phyloP scores from a whole-genome alignment of 2,113 vertebrate species.

The Cariama cristata region DNA sequence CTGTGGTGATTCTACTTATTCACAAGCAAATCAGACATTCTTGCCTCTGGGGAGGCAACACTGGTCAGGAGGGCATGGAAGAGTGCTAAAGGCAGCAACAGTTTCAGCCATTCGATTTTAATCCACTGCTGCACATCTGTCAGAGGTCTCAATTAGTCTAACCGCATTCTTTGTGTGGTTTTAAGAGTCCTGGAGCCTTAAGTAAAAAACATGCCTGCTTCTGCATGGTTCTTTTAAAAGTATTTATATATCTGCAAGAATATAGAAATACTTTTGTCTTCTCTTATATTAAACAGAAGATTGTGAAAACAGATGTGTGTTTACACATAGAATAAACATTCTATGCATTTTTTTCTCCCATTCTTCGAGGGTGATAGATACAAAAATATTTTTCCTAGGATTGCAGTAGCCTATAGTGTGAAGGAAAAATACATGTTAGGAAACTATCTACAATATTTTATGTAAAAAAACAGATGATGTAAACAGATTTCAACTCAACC shows the following conservation, averaged over 20 bases:
- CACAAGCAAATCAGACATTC: background rate
- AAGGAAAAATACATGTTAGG: background rate
- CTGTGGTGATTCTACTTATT: background rate
- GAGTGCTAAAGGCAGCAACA: background rate
- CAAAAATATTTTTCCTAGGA: background rate
- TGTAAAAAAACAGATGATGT: background rate
- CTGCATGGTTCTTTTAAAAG: background rate
- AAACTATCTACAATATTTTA: background rate
- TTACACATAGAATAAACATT: background rate
- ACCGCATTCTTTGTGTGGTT: background rate
- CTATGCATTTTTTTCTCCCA: background rate
- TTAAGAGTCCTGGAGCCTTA: background rate
- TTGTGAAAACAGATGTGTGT: background rate
- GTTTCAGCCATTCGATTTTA: background rate
- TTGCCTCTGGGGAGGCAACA: background rate
- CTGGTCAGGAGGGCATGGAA: background rate
- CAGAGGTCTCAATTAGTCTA: background rate
- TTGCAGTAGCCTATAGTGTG: background rate
- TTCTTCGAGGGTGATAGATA: background rate
- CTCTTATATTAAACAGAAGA: background rate
- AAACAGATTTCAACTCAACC: background rate
- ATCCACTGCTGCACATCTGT: background rate
- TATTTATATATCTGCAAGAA: background rate
- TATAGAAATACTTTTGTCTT: background rate
- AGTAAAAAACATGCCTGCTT: background rate